Percentiles rank a stretch among this genome's conserved stretches.
Conservation (phyloP, 2,888 invertebrate genomes). For the Athetis lepigone region DNA sequence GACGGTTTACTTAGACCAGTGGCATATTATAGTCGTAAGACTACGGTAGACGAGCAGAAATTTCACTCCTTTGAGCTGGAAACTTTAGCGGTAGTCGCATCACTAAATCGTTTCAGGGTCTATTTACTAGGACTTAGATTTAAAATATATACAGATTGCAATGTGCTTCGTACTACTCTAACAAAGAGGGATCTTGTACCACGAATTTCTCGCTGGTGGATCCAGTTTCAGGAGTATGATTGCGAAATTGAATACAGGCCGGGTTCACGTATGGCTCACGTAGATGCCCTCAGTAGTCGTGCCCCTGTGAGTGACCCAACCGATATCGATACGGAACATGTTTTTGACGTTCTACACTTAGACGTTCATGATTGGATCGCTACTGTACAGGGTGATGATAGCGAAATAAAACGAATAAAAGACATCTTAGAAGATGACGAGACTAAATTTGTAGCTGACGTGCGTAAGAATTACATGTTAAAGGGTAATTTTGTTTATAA, state of each 20-base stretch:
- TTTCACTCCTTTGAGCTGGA: constrained; percentile 15
- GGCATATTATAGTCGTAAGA: constrained; percentile 59
- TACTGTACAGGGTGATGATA: constrained; percentile 3
- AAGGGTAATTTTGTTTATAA: background rate
- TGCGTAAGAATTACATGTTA: constrained; percentile 2
- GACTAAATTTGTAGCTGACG: constrained; percentile 2
- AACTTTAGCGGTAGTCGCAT: constrained; percentile 55
- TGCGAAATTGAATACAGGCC: constrained; percentile 55
- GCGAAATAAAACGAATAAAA: constrained; percentile 3
- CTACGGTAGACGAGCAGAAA: constrained; percentile 51
- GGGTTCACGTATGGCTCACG: constrained; percentile 63
- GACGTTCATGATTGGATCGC: constrained; percentile 1
- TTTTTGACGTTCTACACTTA: constrained; percentile 16
- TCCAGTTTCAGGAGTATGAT: constrained; percentile 34
- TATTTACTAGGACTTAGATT: constrained; percentile 58
- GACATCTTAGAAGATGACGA: constrained; percentile 2
- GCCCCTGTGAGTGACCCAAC: constrained; percentile 16
- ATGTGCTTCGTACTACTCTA: constrained; percentile 44
- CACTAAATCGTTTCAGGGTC: constrained; percentile 52
- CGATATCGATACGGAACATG: constrained; percentile 1
- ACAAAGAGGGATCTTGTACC: constrained; percentile 53
- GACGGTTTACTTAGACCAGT: constrained; percentile 40
- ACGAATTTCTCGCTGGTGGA: constrained; percentile 45
- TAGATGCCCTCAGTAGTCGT: constrained; percentile 66
- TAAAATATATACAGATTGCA: constrained; percentile 57